A percentile compares a stretch with the other conserved stretches of the same genome.
These are phyloP conservation scores for Chrysotoxum bicinctum DNA, from an alignment of 2,888 invertebrate genomes.

Conservation along the genomic window DNA sequence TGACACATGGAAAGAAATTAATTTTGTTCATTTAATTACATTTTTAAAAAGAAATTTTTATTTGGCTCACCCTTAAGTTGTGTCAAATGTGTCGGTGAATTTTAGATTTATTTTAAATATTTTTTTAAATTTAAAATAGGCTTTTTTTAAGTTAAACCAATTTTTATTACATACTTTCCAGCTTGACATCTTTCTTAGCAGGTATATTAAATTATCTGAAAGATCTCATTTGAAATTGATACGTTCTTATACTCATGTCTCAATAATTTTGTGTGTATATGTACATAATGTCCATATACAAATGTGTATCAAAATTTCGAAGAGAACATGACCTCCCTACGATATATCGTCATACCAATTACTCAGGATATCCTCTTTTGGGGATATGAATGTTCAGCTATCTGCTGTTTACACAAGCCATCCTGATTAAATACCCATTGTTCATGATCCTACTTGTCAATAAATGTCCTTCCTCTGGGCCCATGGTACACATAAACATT, in stretches of 20 bases:
- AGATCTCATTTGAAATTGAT: not conserved
- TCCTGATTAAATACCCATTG: constrained; percentile 60
- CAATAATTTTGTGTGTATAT: not conserved
- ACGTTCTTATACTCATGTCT: not conserved
- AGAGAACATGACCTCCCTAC: not conserved
- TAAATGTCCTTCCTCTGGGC: constrained; percentile 51
- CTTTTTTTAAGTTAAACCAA: too few species aligned
- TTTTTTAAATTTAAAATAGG: too few species aligned
- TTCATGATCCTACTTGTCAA: constrained; percentile 47
- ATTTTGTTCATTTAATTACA: too few species aligned
- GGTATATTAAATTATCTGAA: too few species aligned
- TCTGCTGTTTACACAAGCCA: constrained; percentile 40
- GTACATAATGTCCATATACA: too few species aligned
- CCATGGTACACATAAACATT: constrained; percentile 15
- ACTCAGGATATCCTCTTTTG: constrained; percentile 52
- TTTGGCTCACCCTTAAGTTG: too few species aligned
- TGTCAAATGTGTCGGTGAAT: too few species aligned
- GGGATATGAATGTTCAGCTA: constrained; percentile 26
- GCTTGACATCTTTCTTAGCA: not conserved
- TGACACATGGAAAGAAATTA: too few species aligned
- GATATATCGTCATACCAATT: constrained; percentile 24
- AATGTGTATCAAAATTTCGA: not conserved
- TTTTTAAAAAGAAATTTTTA: too few species aligned
- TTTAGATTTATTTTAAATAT: too few species aligned
- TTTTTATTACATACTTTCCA: too few species aligned